Base-by-base conservation (phyloP, 2,113 vertebrate genomes). In the Periophthalmus modestus region DNA sequence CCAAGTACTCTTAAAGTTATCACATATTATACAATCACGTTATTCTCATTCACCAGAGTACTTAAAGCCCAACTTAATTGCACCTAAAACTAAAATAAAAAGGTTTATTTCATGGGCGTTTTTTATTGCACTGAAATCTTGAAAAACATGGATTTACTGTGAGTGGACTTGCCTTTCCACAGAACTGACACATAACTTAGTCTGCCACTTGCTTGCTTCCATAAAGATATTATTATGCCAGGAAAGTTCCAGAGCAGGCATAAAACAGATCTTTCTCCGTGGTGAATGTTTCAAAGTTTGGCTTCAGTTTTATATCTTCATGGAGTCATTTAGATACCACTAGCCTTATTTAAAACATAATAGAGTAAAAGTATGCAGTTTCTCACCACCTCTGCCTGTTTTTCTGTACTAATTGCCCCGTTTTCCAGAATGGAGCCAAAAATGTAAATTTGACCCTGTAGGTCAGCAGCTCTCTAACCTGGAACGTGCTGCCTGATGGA, bases 391-490 rank as follows among this genome's bases (percentile, higher is more conserved):
- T 59, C 57, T 39, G 66, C 4, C 19, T 21, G 52, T 48, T 36
- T 47, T 21, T 63, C 66, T 69, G 63, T 58, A 63, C 11, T 61
- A 24, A 0, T 57, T 59, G 61, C 21, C 72, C 23, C 48, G 57
- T 68, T 78, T 87, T 66, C 65, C 21, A 34, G 65, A 82, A 79
- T 55, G 77, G 66, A 36, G 0, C 69, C 77, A 70, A 77, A n/a
- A 79, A 81, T 36, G 69, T 81, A 75, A 82, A 75, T 71, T 14
- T 70, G 72, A 85, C 77, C 81, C 23, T 3, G 23, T 66, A 80
- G 71, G 83, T 78, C 82, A 68, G 2, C 14, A 74, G 50, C 54
- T 12, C 15, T 77, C 81, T 65, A n/a, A 68, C 21, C 66, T 63
- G 57, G 57, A 24, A 58, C 57, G 52, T 57, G 83, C 82, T 23